Conservation (phyloP, 2,888 invertebrate genomes). For the Carcina quercana region DNA sequence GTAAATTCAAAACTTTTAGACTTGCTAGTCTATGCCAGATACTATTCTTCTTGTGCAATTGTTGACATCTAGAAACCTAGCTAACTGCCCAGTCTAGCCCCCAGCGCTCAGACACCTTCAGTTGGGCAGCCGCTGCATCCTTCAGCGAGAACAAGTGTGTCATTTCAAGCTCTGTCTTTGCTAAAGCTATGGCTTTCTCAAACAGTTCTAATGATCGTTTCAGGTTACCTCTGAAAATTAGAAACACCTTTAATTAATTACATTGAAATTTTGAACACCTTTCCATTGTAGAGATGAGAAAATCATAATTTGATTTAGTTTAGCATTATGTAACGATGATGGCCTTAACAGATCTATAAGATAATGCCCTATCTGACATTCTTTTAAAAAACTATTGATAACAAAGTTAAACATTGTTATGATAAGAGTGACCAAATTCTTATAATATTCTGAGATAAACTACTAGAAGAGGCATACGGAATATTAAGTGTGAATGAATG, state of each 20-base stretch:
- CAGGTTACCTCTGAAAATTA: slow-evolving; percentile 84
- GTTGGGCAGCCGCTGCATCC: slow-evolving; percentile 93
- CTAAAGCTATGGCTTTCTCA: slow-evolving; percentile 89
- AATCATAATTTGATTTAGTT: slow-evolving; percentile 4
- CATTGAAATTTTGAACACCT: background rate
- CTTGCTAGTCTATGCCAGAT: slow-evolving; percentile 29
- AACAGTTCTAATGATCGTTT: slow-evolving; percentile 88
- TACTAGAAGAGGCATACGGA: slow-evolving; percentile 3
- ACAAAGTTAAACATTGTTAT: slow-evolving; percentile 1
- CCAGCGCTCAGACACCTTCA: slow-evolving; percentile 85
- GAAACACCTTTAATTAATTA: slow-evolving; percentile 4
- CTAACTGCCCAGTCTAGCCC: slow-evolving; percentile 76
- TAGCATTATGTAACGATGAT: slow-evolving; percentile 6
- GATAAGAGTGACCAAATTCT: slow-evolving; percentile 2
- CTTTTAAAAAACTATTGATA: slow-evolving; percentile 3
- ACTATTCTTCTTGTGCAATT: slow-evolving; percentile 42
- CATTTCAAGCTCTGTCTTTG: slow-evolving; percentile 92
- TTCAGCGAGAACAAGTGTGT: slow-evolving; percentile 91
- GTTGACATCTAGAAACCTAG: slow-evolving; percentile 34
- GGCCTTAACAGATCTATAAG: slow-evolving; percentile 4
- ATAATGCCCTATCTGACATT: slow-evolving; percentile 4
- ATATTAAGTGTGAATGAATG: background rate
- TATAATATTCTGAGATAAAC: slow-evolving; percentile 3
- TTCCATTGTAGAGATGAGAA: background rate
- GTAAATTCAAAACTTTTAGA: too few species aligned